These are phyloP conservation scores for Palythoa grandiflora DNA, from an alignment of 92 coral and sea anemone species.

Conservation along the genomic window DNA sequence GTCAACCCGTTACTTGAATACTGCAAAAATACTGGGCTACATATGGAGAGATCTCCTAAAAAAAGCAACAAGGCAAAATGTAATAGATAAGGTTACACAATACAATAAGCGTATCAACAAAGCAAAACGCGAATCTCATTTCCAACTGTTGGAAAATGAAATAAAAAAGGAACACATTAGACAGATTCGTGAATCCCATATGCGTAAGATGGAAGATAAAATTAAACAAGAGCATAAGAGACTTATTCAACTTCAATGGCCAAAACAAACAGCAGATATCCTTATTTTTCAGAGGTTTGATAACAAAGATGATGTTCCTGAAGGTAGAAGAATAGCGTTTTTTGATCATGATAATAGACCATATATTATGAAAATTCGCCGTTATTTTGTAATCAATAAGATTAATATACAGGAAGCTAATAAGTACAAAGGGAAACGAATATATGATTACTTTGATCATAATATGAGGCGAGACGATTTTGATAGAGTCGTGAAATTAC, in stretches of 20 bases:
- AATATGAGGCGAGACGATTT: background rate
- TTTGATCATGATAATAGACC: background rate
- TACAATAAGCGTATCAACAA: no score
- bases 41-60: no score
- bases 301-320: background rate
- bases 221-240: no score
- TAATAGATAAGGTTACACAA: no score
- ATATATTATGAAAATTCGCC: background rate
- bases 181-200: no score
- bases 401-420: background rate
- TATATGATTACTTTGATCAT: background rate
- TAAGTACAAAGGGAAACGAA: background rate
- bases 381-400: background rate
- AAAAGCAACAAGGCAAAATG: no score
- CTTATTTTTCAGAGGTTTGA: conserved; percentile 14
- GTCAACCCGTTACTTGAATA: background rate
- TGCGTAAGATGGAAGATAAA: no score
- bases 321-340: conserved; percentile 9
- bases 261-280: conserved; percentile 36
- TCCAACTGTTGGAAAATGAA: background rate
- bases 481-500: conserved; percentile 1
- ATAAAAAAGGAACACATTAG: background rate
- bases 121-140: no score
- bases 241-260: background rate
- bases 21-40: no score